Evolutionary conservation across 2,888 invertebrate genomes (phyloP), one percentile per base, ranked within the genome.

Genomic region (Prosapia bicincta): DNA sequence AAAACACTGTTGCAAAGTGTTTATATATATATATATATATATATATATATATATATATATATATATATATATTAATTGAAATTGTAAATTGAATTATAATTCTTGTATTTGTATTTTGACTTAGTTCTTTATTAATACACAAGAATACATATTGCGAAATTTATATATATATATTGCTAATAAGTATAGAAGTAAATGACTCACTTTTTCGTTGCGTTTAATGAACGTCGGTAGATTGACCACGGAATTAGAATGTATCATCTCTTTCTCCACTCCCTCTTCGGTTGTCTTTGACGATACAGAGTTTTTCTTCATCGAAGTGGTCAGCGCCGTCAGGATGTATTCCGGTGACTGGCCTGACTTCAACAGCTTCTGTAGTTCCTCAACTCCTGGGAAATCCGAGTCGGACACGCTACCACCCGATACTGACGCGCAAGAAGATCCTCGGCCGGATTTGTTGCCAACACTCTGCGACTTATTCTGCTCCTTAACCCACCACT

Each of bases 211-310:
- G 79, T 89, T 89, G 81, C 90, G 89, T 77, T 88, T 88, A 26
- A 93, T 85, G 83, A 91, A 93, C 0, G 93, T 93, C 0, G 94
- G 94, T 76, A 95, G 84, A 83, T 92, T 90, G 65, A 92, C 88
- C 77, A 93, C 89, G 6, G 94, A 94, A 79, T 89, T 87, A 86
- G 86, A 69, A 83, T 83, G 1, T 85, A 54, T 24, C 24, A 65
- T 69, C 15, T 15, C 68, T 0, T 83, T 81, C 78, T 88, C 88
- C 79, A 85, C 86, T 25, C 26, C 13, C 79, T 87, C 86, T 0
- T 85, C 86, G 0, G 84, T 84, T 30, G 85, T 87, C 79, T 87
- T 86, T 0, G 85, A 86, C 0, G 84, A 84, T 30, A 85, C 87
- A 0, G 87, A 86, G 20, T 54, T 54, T 71, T 88, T 87, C 79